These are phyloP conservation scores for Zaprionus nigranus DNA, from an alignment of 1,140 invertebrate species.

Conservation along the genomic window DNA sequence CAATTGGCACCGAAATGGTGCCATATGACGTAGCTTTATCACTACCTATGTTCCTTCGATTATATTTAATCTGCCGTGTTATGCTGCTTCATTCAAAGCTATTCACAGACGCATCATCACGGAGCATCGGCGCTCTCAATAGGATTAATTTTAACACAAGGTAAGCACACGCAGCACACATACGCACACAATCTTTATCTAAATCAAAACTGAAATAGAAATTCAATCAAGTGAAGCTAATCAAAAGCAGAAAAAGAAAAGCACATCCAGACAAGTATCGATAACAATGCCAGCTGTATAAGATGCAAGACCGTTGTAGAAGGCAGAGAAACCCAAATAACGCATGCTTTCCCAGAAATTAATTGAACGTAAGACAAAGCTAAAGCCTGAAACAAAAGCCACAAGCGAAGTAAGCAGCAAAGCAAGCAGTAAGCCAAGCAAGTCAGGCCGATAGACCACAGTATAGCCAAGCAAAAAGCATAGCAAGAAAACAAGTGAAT, in stretches of 20 bases:
- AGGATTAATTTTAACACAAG: constrained; percentile 99
- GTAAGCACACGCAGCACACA: constrained; percentile 68
- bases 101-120: constrained; percentile 98
- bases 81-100: constrained; percentile 99
- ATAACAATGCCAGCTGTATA: not conserved
- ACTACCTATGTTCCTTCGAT: constrained; percentile 99
- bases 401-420: not conserved
- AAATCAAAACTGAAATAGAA: constrained; percentile 1
- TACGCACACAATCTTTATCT: no score
- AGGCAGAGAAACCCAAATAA: not conserved
- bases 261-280: not conserved
- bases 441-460: not conserved
- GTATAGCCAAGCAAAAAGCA: not conserved
- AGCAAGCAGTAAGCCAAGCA: not conserved
- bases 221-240: constrained; percentile 3
- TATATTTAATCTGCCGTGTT: constrained; percentile 99
- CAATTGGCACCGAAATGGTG: constrained; percentile 92
- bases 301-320: not conserved
- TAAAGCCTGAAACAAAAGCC: not conserved
- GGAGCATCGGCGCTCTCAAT: constrained; percentile 98
- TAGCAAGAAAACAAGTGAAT: not conserved
- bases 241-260: not conserved
- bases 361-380: not conserved
- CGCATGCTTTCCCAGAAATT: not conserved
- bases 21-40: constrained; percentile 98